phyloP scores from a whole-genome alignment of 2,888 invertebrate genomes.

The Octonoba sinensis region DNA sequence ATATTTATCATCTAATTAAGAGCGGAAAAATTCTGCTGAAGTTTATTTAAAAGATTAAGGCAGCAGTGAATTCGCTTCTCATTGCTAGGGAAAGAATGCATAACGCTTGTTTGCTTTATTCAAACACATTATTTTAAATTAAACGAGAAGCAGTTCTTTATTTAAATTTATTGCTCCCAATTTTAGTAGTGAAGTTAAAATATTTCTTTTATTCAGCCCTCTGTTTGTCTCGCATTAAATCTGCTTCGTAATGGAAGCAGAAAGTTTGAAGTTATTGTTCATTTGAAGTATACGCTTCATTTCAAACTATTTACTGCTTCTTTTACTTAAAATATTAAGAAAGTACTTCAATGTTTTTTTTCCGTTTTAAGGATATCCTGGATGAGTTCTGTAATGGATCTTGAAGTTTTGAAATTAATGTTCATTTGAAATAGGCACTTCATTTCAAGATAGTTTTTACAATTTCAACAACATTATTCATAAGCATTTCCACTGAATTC shows the following conservation, averaged over 20 bases:
- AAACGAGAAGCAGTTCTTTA: slow-evolving; percentile 11
- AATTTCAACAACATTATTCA: no score
- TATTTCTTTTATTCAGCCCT: background rate
- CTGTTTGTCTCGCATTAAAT: slow-evolving; percentile 25
- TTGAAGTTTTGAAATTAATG: no score
- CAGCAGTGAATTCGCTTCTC: background rate
- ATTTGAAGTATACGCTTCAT: no score
- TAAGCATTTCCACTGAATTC: no score
- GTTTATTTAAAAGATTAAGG: slow-evolving; percentile 36
- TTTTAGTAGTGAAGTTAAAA: slow-evolving; percentile 22
- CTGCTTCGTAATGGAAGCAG: background rate
- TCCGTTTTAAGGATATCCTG: no score
- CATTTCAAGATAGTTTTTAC: no score
- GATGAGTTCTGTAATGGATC: no score
- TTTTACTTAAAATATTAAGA: no score
- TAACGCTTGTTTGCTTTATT: slow-evolving; percentile 19
- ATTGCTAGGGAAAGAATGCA: background rate
- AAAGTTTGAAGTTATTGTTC: no score
- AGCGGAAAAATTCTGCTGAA: slow-evolving; percentile 16
- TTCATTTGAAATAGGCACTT: no score
- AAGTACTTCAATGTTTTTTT: no score
- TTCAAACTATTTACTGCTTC: no score
- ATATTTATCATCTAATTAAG: slow-evolving; percentile 44
- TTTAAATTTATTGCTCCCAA: slow-evolving; percentile 36
- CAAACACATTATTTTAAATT: slow-evolving; percentile 35